Evolutionary conservation across 2,888 invertebrate genomes (phyloP).

Genomic region (Auanema freiburgensis): DNA sequence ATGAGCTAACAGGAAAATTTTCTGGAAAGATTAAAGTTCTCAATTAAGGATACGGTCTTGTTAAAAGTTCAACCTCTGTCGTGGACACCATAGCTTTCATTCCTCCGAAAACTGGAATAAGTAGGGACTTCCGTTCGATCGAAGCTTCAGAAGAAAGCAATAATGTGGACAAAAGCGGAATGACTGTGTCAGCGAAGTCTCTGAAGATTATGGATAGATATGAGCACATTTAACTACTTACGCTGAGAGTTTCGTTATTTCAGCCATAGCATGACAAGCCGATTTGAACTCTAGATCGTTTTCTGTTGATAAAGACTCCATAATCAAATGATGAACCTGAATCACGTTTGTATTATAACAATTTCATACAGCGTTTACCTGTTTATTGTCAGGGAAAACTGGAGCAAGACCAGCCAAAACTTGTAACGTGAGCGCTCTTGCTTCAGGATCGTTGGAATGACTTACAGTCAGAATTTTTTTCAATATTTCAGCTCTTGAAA

Average conservation of each 20-base stretch:
- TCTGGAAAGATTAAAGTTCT: conserved; percentile 12
- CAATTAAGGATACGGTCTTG: no score
- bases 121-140: conserved; percentile 83
- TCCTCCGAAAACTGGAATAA: conserved; percentile 86
- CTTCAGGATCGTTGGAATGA: conserved; percentile 93
- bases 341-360: background rate
- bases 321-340: conserved; percentile 40
- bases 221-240: conserved; percentile 63
- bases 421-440: conserved; percentile 81
- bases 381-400: conserved; percentile 17
- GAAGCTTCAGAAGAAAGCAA: conserved; percentile 89
- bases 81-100: conserved; percentile 21
- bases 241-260: conserved; percentile 92
- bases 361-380: conserved; percentile 7
- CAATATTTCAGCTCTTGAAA: conserved; percentile 72
- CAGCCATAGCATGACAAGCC: conserved; percentile 89
- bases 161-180: conserved; percentile 91
- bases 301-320: conserved; percentile 76
- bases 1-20: conserved; percentile 24
- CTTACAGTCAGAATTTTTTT: conserved; percentile 81
- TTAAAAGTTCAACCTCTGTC: conserved; percentile 14
- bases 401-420: conserved; percentile 35
- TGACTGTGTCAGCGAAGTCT: conserved; percentile 79
- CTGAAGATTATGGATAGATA: conserved; percentile 15
- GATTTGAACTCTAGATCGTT: conserved; percentile 94